A percentile compares a stretch with the other conserved stretches of the same genome.
Evolutionary conservation across 2,113 vertebrate genomes (phyloP).

Genomic region (Rhynchomys soricoides): DNA sequence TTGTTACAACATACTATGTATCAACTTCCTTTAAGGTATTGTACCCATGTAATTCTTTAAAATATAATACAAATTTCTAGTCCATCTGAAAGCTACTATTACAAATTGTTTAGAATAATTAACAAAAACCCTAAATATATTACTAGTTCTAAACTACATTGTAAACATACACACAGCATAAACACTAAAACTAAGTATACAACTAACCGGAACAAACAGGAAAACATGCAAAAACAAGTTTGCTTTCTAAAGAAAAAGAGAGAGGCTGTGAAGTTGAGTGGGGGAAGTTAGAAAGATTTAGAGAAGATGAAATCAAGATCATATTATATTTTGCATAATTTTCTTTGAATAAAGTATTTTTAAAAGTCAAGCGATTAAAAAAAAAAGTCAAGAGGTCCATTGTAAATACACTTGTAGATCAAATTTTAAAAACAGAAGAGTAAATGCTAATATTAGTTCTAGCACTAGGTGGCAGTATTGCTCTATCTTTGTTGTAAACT

Average conservation of each 20-base stretch:
- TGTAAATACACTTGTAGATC: not conserved
- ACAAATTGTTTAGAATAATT: too few species aligned
- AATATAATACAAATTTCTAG: too few species aligned
- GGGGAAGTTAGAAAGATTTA: too few species aligned
- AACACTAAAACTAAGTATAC: not conserved
- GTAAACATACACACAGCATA: not conserved
- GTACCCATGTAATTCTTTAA: too few species aligned
- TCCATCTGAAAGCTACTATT: too few species aligned
- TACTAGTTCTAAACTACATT: not conserved
- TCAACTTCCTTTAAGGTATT: too few species aligned
- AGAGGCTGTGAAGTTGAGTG: not conserved
- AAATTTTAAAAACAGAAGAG: not conserved
- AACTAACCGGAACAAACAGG: not conserved
- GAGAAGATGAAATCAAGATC: not conserved
- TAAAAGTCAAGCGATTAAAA: not conserved
- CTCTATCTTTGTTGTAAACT: not conserved
- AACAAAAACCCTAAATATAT: not conserved
- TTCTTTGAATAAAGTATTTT: not conserved
- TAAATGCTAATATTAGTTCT: not conserved
- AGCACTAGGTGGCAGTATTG: not conserved
- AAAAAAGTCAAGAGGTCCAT: not conserved
- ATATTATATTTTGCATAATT: not conserved
- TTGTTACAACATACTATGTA: too few species aligned
- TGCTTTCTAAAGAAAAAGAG: not conserved
- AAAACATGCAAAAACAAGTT: not conserved